Evolutionary conservation across 2,797 vertebrate species (phyloP), one percentile per base, ranked within the genome.

Genomic region (Taeniopygia guttata): DNA sequence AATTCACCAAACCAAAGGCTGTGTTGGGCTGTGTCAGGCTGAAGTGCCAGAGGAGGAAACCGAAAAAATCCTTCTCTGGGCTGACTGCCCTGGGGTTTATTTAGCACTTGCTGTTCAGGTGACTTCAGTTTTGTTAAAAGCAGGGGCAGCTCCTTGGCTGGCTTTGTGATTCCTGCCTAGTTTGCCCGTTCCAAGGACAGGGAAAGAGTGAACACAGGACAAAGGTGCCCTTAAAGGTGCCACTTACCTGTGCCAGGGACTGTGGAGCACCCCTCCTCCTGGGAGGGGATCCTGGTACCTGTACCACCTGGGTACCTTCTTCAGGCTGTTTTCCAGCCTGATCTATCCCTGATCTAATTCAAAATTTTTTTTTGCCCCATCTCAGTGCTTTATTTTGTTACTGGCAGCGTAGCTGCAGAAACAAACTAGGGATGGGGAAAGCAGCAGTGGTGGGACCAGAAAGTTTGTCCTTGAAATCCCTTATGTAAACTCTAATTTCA

Each of bases 221-320:
- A 76, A 19, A 79, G 43, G 23, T 84, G 59, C 3, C n/a, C 32
- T 62, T 22, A 15, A 14, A 38, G 36, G 36, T 38, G 36, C 7
- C 1, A 7, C 5, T 5, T 8, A 8, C 13, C 34, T 34, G 30
- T 56, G 42, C 36, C 58, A 10, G 54, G 34, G 52, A 2, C 43
- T 30, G 45, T 13, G 46, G 54, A 27, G 18, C 0, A 0, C 8
- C 21, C 15, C 9, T 60, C 10, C 25, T 84, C 30, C 63, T 43
- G 36, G 34, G 48, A 54, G 36, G 27, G 48, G 20, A 11, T 38
- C 25, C 69, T 9, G 21, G 26, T 12, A 2, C 30, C 62, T 26
- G 16, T 5, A 3, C n/a, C 7, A 3, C n/a, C 7, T 4, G 2
- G 13, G 9, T 16, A 1, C 63, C 32, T 63, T 4, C 2, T 1